Conservation (phyloP, 2,113 vertebrate genomes). For the Rhynchomys soricoides region DNA sequence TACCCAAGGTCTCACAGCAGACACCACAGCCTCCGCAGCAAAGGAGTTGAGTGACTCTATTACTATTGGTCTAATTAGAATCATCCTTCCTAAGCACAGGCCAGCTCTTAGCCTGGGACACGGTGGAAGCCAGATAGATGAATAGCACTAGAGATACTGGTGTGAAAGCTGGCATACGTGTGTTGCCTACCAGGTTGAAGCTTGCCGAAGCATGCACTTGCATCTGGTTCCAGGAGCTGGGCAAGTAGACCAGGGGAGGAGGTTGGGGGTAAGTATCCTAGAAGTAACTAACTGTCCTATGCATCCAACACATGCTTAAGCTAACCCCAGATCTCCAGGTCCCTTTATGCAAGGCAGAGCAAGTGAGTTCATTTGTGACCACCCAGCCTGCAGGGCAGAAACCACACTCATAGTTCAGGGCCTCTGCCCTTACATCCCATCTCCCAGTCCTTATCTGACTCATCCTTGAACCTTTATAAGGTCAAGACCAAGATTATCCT, state of each 20-base stretch:
- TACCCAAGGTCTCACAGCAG: fast-evolving
- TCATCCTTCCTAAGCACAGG: not conserved
- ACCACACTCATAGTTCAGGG: not conserved
- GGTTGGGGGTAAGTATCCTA: fast-evolving
- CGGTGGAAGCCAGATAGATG: fast-evolving
- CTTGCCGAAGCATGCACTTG: not conserved
- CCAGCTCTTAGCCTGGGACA: not conserved
- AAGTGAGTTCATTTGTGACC: not conserved
- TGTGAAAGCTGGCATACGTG: fast-evolving
- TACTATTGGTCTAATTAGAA: not conserved
- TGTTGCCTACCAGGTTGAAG: not conserved
- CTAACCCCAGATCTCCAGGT: not conserved
- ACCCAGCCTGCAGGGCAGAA: fast-evolving
- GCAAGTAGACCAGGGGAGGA: not conserved
- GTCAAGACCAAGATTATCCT: not conserved
- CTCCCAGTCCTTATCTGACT: not conserved
- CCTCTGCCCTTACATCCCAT: fast-evolving
- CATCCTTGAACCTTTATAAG: not conserved
- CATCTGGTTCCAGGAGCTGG: not conserved
- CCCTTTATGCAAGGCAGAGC: not conserved
- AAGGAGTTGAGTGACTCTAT: not conserved
- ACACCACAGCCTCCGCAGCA: not conserved
- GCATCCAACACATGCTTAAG: not conserved
- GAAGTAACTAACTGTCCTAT: not conserved
- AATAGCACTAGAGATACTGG: fast-evolving